These are phyloP conservation scores for Reticulitermes lucifugus DNA, from an alignment of 2,888 invertebrate species.

Conservation along the genomic window DNA sequence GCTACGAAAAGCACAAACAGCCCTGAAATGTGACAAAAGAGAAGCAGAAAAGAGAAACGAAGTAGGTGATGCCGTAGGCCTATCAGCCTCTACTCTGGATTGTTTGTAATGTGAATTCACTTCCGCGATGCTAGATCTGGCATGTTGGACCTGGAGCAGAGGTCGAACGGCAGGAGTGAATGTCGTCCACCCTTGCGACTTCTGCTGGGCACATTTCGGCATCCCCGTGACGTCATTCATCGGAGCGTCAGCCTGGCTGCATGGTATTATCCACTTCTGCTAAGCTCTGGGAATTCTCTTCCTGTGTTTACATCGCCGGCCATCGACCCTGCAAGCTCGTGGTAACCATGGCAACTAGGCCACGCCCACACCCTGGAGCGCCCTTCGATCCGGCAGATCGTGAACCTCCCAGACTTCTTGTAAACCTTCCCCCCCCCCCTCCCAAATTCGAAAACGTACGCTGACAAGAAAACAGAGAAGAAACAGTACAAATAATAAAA, in stretches of 20 bases:
- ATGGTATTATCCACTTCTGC: conserved; percentile 8
- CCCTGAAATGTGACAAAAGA: no score
- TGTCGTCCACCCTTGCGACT: background rate
- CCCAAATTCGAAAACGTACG: background rate
- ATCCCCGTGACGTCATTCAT: conserved; percentile 5
- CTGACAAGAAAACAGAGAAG: background rate
- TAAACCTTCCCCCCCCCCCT: background rate
- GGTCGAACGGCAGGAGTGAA: background rate
- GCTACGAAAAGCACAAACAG: no score
- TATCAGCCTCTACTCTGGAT: no score
- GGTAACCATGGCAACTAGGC: conserved; percentile 46
- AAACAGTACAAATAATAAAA: no score
- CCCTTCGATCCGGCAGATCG: conserved; percentile 19
- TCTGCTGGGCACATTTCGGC: background rate
- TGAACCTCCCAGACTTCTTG: background rate
- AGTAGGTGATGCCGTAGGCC: no score
- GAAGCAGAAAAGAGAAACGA: no score
- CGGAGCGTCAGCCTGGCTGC: background rate
- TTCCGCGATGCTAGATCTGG: background rate
- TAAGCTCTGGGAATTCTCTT: conserved; percentile 32
- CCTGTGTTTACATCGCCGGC: conserved; percentile 51
- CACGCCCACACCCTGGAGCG: conserved; percentile 37
- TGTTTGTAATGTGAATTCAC: background rate
- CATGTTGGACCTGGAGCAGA: background rate
- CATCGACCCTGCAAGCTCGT: conserved; percentile 48